These are phyloP conservation scores for Hippoglossus stenolepis DNA, from an alignment of 2,113 vertebrate genomes.

Conservation along the genomic window DNA sequence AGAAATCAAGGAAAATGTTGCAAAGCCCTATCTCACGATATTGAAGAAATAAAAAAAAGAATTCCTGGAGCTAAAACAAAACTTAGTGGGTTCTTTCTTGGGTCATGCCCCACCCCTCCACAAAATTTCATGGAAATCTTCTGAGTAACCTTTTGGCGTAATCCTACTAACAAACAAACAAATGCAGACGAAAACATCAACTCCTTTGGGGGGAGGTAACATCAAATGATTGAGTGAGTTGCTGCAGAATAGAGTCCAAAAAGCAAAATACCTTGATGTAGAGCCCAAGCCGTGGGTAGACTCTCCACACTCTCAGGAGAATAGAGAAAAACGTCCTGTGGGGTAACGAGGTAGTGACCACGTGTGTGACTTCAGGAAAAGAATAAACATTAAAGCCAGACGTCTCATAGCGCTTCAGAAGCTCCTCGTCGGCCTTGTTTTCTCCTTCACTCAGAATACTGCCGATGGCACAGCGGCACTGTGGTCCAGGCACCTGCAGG, in stretches of 20 bases:
- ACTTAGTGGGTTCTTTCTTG: too few species aligned
- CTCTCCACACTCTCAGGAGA: conserved; percentile 84
- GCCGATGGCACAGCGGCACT: conserved; percentile 88
- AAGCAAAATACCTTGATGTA: conserved; percentile 89
- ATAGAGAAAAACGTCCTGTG: conserved; percentile 87
- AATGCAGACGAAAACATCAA: background rate
- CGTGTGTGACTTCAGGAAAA: conserved; percentile 91
- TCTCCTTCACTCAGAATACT: conserved; percentile 92
- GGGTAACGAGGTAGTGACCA: conserved; percentile 89
- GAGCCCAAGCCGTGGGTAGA: conserved; percentile 86
- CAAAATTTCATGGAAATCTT: too few species aligned
- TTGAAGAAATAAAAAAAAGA: too few species aligned
- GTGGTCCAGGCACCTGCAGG: conserved; percentile 83
- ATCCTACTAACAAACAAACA: background rate
- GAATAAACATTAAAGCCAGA: conserved; percentile 91
- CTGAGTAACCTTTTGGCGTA: background rate
- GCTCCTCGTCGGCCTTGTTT: conserved; percentile 81
- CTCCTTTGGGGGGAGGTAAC: background rate
- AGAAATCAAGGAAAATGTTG: too few species aligned
- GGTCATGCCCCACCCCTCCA: too few species aligned
- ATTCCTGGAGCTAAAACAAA: too few species aligned
- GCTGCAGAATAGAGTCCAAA: background rate
- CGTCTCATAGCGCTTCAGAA: conserved; percentile 87
- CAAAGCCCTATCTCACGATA: too few species aligned
- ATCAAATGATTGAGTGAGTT: background rate